Evolutionary conservation across 2,113 vertebrate species (phyloP), one percentile per base, ranked within the genome.

Genomic region (Pogona vitticeps): DNA sequence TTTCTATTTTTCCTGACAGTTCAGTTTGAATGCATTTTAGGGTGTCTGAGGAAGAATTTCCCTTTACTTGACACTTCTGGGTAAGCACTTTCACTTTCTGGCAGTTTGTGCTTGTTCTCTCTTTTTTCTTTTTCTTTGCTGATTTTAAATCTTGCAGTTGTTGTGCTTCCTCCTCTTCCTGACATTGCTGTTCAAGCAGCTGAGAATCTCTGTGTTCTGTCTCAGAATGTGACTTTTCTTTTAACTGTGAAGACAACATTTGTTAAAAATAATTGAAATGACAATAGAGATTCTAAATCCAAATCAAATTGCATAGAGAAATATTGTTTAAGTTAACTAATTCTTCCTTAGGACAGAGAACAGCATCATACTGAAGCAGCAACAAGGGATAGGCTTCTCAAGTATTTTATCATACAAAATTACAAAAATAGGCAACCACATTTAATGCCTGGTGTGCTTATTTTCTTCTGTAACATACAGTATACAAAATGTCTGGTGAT

Each of bases 61-160:
- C 94, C 58, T 96, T 95, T 46, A 96, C 95, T 94, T 97, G 97
- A 68, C 97, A 96, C 94, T 95, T 97, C 76, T 95, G 90, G 28
- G 93, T 80, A 3, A 94, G 95, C 92, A 93, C 82, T 78, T 94
- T 97, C 82, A 91, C 88, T 93, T 88, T 97, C 40, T 63, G 94
- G 89, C 95, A 97, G 94, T 98, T 98, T 94, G 97, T 96, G 68
- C 80, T 96, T 2, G 95, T 94, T 89, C 97, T 96, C 36, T 99
- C 98, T 93, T 97, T 98, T 96, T 97, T 99, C 97, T 99, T 99
- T 97, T 99, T 99, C 94, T 98, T 99, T 58, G 96, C 95, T 3
- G 97, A 96, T 1, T 97, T 94, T 78, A 98, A 95, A 40, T 98
- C 98, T 91, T 98, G 98, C 68, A 98, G 96, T 91, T 98, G 97